phyloP scores from a whole-genome alignment of 2,888 invertebrate genomes.

The Hypercompe scribonia region DNA sequence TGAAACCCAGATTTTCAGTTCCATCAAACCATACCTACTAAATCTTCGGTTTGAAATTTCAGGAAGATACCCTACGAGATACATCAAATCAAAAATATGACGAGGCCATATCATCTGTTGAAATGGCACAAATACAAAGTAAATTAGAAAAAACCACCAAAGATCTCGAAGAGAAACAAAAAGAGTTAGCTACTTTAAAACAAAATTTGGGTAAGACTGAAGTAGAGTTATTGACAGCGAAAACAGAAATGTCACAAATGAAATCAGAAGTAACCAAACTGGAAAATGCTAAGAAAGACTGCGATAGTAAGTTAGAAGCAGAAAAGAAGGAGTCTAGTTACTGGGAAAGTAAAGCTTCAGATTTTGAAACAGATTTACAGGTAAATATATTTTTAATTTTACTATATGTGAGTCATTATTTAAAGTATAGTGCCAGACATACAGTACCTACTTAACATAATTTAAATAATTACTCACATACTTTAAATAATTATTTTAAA shows the following conservation, averaged over 20 bases:
- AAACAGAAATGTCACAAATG: slow-evolving; percentile 74
- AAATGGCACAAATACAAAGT: slow-evolving; percentile 83
- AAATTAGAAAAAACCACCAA: slow-evolving; percentile 70
- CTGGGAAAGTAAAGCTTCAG: slow-evolving; percentile 88
- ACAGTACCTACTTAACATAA: no score
- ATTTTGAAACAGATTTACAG: slow-evolving; percentile 87
- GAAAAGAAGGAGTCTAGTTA: slow-evolving; percentile 88
- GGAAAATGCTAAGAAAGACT: slow-evolving; percentile 87
- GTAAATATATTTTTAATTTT: slow-evolving; percentile 54
- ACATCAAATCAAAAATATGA: slow-evolving; percentile 81
- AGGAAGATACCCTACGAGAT: slow-evolving; percentile 81
- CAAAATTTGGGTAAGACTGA: slow-evolving; percentile 77
- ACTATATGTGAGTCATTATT: not conserved
- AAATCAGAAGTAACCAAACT: slow-evolving; percentile 79
- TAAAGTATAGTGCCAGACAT: no score
- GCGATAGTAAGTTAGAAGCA: slow-evolving; percentile 87
- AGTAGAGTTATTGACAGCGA: slow-evolving; percentile 74
- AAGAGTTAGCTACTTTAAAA: slow-evolving; percentile 68
- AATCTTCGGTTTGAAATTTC: slow-evolving; percentile 25
- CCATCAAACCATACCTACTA: not conserved
- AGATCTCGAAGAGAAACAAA: slow-evolving; percentile 75
- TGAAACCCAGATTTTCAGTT: not conserved
- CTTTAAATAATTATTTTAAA: not conserved
- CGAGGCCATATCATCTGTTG: slow-evolving; percentile 80
- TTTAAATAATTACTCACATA: no score